Evolutionary conservation across 2,113 vertebrate genomes (phyloP).

Genomic region (Urocolius indicus): DNA sequence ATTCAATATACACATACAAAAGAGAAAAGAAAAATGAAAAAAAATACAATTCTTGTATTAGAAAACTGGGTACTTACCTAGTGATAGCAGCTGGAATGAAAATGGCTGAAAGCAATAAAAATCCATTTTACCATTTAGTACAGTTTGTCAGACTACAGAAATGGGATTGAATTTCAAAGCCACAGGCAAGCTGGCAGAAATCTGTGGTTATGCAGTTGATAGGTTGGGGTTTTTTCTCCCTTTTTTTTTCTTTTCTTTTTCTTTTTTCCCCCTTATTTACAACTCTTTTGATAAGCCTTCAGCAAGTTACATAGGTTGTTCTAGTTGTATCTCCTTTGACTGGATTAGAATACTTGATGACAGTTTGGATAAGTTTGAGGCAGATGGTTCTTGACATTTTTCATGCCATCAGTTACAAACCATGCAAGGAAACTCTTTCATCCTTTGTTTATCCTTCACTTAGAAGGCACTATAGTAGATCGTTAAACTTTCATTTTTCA

Average conservation of each 20-base stretch:
- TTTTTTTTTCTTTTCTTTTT: neutral
- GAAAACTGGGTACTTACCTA: constrained; percentile 61
- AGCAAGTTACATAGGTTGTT: constrained; percentile 86
- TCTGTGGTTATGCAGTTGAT: constrained; percentile 79
- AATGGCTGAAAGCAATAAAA: constrained; percentile 79
- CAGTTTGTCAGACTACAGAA: constrained; percentile 83
- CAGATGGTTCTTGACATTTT: constrained; percentile 93
- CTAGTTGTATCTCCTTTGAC: constrained; percentile 86
- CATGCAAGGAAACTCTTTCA: constrained; percentile 87
- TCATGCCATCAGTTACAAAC: constrained; percentile 92
- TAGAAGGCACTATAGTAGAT: constrained; percentile 82
- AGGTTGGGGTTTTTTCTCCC: neutral
- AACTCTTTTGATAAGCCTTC: constrained; percentile 86
- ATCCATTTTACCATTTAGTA: constrained; percentile 82
- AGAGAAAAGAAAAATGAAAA: constrained; percentile 33
- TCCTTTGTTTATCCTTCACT: constrained; percentile 88
- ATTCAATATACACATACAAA: constrained; percentile 23
- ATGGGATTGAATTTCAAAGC: constrained; percentile 83
- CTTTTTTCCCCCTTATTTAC: constrained; percentile 74
- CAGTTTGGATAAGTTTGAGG: constrained; percentile 90
- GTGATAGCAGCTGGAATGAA: constrained; percentile 75
- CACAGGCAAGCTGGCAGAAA: constrained; percentile 80
- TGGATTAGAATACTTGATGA: constrained; percentile 92
- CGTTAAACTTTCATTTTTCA: constrained; percentile 90
- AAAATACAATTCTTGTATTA: constrained; percentile 54